Base-by-base conservation (phyloP, 2,797 vertebrate species). In the Macrochelys suwanniensis region DNA sequence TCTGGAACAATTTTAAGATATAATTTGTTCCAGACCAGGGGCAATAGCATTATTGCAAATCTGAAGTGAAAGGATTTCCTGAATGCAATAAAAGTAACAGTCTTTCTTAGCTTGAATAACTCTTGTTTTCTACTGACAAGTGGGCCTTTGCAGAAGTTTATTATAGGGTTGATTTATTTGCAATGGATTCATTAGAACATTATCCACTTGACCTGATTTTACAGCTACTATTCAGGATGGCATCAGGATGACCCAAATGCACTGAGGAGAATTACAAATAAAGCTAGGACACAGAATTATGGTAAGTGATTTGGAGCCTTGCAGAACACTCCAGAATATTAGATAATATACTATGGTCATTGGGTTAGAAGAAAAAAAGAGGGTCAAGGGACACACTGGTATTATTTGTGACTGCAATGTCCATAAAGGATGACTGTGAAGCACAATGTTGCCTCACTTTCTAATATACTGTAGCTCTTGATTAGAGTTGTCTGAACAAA, bases 181-280 rank as follows among this genome's bases (percentile, higher is more conserved):
- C 81, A 93, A 53, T 54, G 37, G n/a, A 61, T 93, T 95, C 26
- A 81, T 95, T 88, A 82, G 84, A 87, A 85, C 89, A 95, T 96
- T 94, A 91, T 92, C 50, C 56, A 88, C 68, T 95, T 96, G 85
- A 91, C 82, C 65, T 88, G 13, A 68, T 81, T 93, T 82, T 76
- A 61, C 45, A 92, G 33, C 16, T 49, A 37, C 79, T 53, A 88
- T 45, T 89, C 80, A 91, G 87, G 54, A 91, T 33, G 51, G 65
- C 57, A 85, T 84, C 15, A 93, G 23, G 57, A 89, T 94, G 92
- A 90, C 88, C 71, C 76, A n/a, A 82, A 81, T 89, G 90, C 17
- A 76, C 87, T 54, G 50, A 37, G 15, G 49, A 88, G 85, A 94
- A 86, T 88, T 85, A 89, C 25, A 94, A 90, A 74, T 6, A 2